Base-by-base conservation (phyloP, 2,113 vertebrate genomes). In the Litocranius walleri region DNA sequence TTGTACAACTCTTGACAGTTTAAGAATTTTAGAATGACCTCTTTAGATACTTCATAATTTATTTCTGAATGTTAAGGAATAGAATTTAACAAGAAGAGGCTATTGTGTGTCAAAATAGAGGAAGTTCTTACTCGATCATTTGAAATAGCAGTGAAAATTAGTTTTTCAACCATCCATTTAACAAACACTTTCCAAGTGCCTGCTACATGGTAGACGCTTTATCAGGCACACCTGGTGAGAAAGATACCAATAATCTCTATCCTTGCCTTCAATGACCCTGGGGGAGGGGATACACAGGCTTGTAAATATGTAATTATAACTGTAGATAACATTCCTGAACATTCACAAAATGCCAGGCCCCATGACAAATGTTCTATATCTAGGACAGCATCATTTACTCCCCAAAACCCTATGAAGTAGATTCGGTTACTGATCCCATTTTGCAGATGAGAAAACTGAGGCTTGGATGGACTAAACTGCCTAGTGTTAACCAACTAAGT, bases 41-140 rank as follows among this genome's bases (percentile, higher is more conserved):
- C 81, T 96, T 97, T 95, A 88, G 85, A 95, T 59, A 92, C 61
- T 95, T 96, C 90, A 92, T 88, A 93, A 88, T 96, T 96, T 92
- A 94, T 95, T 97, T 95, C 91, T 56, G 45, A 91, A 95, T 71
- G 67, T 92, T 81, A 90, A 95, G 86, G 36, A 94, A 94, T 59
- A 91, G 88, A 96, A 97, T 92, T 97, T 71, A 96, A 45, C 54
- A 92, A 97, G 90, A 96, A 96, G 95, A 96, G 90, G 59, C 59
- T 92, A 88, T 90, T 97, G 64, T 95, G 64, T 88, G 80, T 97
- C 64, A 97, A 97, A 97, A 97, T 90, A 96, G 96, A 90, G 90
- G 62, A 94, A 40, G 43, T 15, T 74, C 40, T 81, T 59, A 77
- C 91, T 95, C 11, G 2, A 67, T 96, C 54, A 89, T 82, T 95